Evolutionary conservation across 2,888 invertebrate species (phyloP), one percentile per base, ranked within the genome.

Genomic region (Sarcophaga carnaria): DNA sequence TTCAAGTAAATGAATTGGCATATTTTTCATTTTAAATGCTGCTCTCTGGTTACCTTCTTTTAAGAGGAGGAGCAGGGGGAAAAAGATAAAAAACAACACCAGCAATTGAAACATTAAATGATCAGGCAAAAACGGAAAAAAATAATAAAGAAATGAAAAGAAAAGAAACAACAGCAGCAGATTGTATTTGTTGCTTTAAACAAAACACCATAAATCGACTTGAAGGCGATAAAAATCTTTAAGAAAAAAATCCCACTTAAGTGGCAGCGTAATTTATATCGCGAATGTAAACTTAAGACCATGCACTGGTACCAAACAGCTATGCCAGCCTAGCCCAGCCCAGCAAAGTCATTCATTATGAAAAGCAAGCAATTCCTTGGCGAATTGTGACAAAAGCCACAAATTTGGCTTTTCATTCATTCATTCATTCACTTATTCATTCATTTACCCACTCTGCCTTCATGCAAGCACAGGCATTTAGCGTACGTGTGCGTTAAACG

Each of bases 1-100:
- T 92, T 91, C 91, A 92, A 92, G 91, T 90, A 92, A 92, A 92
- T 92, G 92, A 92, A 92, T 92, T 92, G 92, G 92, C 92, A 92
- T 90, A 92, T 92, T 92, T 92, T 92, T 92, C 92, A 92, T 91
- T 92, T 91, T 83, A 72, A 79, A 63, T 12, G 27, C 37, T 25
- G 20, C 81, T 66, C 79, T 76, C 76, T 79, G 82, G 78, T 78
- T 80, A 37, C 37, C 37, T 37, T 37, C 70, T 60, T 67, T 20
- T 17, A 37, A 37, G 27, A 14, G 0, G 0, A 1, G 37, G 37
- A 10, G 17, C 14, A 54, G 54, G 54, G 11, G 77, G 72, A 70
- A 70, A 72, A 59, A 71, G 70, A 80, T 66, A 78, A 27, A 63
- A 60, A 80, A 79, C 63, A 71, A 74, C 78, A 74, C 54, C 78